These are phyloP conservation scores for Agriopis marginaria DNA, from an alignment of 2,888 invertebrate genomes.

Conservation along the genomic window DNA sequence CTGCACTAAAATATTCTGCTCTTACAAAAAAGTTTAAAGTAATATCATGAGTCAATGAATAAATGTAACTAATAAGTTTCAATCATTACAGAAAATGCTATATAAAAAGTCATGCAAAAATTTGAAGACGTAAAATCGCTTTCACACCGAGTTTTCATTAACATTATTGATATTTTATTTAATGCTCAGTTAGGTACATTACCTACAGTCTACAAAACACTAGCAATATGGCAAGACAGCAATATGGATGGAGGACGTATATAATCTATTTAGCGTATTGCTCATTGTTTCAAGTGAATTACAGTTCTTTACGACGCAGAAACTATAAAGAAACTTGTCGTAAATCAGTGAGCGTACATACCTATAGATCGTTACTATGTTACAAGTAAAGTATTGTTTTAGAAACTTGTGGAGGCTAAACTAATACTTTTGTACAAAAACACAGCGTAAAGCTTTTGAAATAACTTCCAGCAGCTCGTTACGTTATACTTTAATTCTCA, in stretches of 20 bases:
- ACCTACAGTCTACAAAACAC: conserved; percentile 78
- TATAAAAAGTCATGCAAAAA: neutral
- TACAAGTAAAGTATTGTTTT: conserved; percentile 73
- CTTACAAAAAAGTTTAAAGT: too few relatives aligned
- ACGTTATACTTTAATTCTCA: neutral
- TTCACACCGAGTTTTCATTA: conserved; percentile 41
- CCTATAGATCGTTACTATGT: conserved; percentile 71
- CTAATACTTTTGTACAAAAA: conserved; percentile 2
- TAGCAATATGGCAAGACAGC: conserved; percentile 85
- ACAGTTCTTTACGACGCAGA: conserved; percentile 80
- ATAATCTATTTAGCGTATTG: conserved; percentile 84
- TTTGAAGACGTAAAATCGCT: conserved; percentile 26
- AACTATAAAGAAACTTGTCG: conserved; percentile 81
- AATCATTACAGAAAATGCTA: neutral
- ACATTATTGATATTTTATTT: conserved; percentile 52
- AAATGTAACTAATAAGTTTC: too few relatives aligned
- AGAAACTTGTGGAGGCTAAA: conserved; percentile 57
- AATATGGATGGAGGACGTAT: conserved; percentile 83
- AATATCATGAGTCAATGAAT: too few relatives aligned
- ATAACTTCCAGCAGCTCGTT: neutral
- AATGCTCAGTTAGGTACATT: conserved; percentile 63
- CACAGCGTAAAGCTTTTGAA: neutral
- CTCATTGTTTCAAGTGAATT: conserved; percentile 83
- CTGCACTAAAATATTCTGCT: neutral
- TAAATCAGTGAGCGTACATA: conserved; percentile 80